These are phyloP conservation scores for Alectoris magna DNA, from an alignment of 2,797 vertebrate genomes.

Conservation along the genomic window DNA sequence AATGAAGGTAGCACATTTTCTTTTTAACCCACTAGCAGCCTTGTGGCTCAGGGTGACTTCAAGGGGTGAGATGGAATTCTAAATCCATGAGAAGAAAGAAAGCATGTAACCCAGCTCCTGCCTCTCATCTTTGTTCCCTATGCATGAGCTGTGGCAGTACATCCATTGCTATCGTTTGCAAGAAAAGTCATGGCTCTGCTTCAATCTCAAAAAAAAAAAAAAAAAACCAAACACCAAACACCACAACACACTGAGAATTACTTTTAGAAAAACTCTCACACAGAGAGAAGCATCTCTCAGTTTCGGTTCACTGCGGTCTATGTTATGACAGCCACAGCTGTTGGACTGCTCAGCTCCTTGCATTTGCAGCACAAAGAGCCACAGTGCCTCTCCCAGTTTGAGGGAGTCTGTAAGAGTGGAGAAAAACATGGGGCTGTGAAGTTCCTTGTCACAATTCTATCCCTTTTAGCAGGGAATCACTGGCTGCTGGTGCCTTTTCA, in stretches of 20 bases:
- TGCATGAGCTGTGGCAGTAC: background rate
- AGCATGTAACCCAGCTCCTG: background rate
- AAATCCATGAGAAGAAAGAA: background rate
- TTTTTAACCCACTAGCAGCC: background rate
- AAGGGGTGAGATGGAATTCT: background rate
- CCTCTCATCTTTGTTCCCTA: background rate
- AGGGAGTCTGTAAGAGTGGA: background rate
- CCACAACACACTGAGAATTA: background rate
- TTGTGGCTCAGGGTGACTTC: background rate
- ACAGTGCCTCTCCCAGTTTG: background rate
- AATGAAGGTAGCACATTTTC: background rate
- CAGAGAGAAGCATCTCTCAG: background rate
- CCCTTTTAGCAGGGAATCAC: background rate
- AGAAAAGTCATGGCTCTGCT: background rate
- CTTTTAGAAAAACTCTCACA: background rate
- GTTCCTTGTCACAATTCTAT: rapidly evolving
- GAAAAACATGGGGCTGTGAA: background rate
- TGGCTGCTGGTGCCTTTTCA: background rate
- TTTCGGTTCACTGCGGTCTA: background rate
- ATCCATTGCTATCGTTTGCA: background rate
- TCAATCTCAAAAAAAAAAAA: background rate
- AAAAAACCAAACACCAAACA: background rate
- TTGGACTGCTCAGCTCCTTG: background rate
- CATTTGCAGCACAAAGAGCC: background rate
- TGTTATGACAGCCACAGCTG: background rate